Base-by-base conservation (phyloP, 2,797 vertebrate genomes). In the Poliocrania exsul region DNA sequence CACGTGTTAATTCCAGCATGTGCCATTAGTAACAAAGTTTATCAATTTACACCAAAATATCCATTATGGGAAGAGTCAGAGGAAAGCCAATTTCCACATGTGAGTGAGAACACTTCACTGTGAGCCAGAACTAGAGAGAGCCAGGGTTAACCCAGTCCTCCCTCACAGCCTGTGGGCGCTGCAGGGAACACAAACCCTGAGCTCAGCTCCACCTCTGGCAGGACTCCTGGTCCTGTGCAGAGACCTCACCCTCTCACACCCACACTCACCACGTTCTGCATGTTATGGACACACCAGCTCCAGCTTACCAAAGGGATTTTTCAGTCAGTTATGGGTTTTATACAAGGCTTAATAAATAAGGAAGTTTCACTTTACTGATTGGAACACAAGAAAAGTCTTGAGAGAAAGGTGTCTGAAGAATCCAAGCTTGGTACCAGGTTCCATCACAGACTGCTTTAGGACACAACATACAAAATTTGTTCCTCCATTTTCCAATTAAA, bases 181-280 rank as follows among this genome's bases (percentile, higher is more conserved):
- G 49, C 91, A 91, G 89, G 66, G 79, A 91, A 77, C 49, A 70
- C 21, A 66, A 79, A 73, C 16, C 40, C 44, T 28, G 28, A 80
- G 44, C 67, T 87, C 56, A 73, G 92, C 51, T 67, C 61, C 0
- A 1, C 44, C 84, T 92, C 53, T 53, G 78, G 78, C 71, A 80
- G 54, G 16, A 28, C 31, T 86, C 60, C 60, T 31, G 35, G 53
- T n/a, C 18, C 81, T 40, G 1, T 8, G 38, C 13, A 78, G 50
- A 81, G 38, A 53, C 16, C 57, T 77, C 74, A 62, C 60, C 50
- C 65, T 81, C 21, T 25, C 0, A 1, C 1, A 0, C 35, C 83
- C 54, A 50, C 24, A 31, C 58, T 62, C 58, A 15, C 17, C 23
- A 20, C 1, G 10, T 40, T 53, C 47, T 42, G 46, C 35, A 21